Base-by-base conservation (phyloP, 2,888 invertebrate genomes). In the Tenthredo scrophulariae region DNA sequence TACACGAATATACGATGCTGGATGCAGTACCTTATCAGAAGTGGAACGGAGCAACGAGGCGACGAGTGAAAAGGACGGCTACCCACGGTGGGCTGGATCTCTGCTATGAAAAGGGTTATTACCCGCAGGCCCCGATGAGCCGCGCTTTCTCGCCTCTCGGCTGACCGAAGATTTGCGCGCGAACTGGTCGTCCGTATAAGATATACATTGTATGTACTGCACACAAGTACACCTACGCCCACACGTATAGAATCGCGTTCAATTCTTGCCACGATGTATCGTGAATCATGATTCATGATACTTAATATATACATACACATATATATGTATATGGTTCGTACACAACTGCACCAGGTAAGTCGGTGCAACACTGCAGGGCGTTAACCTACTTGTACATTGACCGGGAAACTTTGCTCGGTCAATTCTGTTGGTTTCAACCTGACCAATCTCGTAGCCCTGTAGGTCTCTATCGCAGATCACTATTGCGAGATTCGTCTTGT, bases 401-500 rank as follows among this genome's bases (percentile, higher is more conserved):
- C 80, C 80, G 80, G 80, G 80, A 80, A 80, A 80, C 80, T 62
- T 62, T 80, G 80, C 22, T 80, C 80, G 80, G 80, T 80, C 62
- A 62, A 58, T 62, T 50, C 26, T n/a, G 77, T 26, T 1, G 62
- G 62, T 13, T 80, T 26, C 40, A 15, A 62, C 62, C 40, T 40
- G 62, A 58, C 26, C 79, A 18, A 33, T 40, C 29, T 22, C 26
- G 37, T 40, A 40, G 40, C 62, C 80, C 58, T 40, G 33, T 46
- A 26, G n/a, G 40, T 40, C n/a, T n/a, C 18, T 40, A 40, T 29
- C 80, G 5, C 50, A 77, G 5, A 74, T 74, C 26, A 10, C 9
- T 22, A 40, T 74, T 62, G 13, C 72, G 13, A 22, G 43, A 40
- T 43, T 22, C n/a, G 72, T 40, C n/a, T 37, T n/a, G 13, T 5